Evolutionary conservation across 2,888 invertebrate genomes (phyloP), one percentile per base, ranked within the genome.

Genomic region (Sinhomidia bicolor): DNA sequence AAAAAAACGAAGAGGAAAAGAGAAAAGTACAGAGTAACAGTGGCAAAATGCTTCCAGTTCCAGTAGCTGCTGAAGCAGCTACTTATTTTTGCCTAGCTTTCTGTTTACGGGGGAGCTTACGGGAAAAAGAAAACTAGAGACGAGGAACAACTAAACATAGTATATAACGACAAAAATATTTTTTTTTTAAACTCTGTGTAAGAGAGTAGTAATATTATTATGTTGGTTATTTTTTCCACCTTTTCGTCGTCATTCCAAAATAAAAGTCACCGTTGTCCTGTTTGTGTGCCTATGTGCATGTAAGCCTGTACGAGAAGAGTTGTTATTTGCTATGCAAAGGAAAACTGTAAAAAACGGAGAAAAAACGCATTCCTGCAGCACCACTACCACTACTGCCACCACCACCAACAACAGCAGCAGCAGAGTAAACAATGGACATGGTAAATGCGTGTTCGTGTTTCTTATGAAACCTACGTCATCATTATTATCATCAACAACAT

Each of bases 391-490:
- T n/a, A n/a, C n/a, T n/a, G n/a, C n/a, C n/a, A n/a, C n/a, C n/a
- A n/a, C n/a, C n/a, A n/a, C n/a, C n/a, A n/a, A n/a, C n/a, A n/a
- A 14, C 14, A 10, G 17, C 20, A 71, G 32, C 9, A 60, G 32
- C 32, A 3, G 62, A 65, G 44, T 44, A 71, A 29, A 71, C 12
- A 54, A 20, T 60, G 17, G 5, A 71, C 68, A 51, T 54, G 54
- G 54, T 83, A 85, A 76, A 76, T 76, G 76, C 47, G 62, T 85
- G 84, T 85, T 84, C 44, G 44, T 23, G 23, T 47, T 71, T 60
- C 7, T 32, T 81, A 84, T 76, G 84, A 85, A 78, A 85, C 62
- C 84, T 85, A 62, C 84, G 84, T 85, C 84, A 85, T 74, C 71
- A 44, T 44, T 32, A 41, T 41, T 12, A 23, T 71, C 71, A 71